These are phyloP conservation scores for Empidonax alnorum DNA, from an alignment of 2,113 vertebrate species.

Conservation along the genomic window DNA sequence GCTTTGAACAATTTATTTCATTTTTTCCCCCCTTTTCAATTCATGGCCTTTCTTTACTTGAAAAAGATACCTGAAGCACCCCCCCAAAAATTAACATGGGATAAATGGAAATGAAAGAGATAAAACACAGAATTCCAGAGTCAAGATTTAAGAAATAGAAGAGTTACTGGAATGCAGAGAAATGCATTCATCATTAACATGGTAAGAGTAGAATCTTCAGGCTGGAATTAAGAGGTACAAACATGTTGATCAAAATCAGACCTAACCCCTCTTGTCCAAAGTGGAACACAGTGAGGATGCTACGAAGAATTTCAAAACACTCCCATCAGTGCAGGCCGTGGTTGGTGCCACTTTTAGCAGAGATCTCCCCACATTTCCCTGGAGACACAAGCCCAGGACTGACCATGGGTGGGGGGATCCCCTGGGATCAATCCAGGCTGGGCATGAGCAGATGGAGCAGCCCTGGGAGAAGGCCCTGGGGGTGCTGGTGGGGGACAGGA, in stretches of 20 bases:
- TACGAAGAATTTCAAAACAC: neutral
- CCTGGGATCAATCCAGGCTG: neutral
- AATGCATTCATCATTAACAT: neutral
- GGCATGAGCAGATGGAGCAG: neutral
- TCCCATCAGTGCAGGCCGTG: neutral
- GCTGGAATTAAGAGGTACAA: neutral
- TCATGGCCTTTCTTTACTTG: neutral
- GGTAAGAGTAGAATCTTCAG: neutral
- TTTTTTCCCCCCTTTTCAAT: slow-evolving; percentile 16
- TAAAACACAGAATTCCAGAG: neutral
- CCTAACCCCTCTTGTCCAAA: neutral
- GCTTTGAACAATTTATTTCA: slow-evolving; percentile 55
- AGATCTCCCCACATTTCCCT: neutral
- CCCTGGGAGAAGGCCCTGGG: neutral
- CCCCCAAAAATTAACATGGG: neutral
- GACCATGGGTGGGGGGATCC: neutral
- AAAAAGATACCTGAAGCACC: neutral
- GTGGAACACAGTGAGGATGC: neutral
- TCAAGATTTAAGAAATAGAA: neutral
- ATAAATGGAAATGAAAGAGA: neutral
- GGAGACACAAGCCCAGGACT: neutral
- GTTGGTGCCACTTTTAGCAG: neutral
- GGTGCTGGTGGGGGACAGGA: neutral
- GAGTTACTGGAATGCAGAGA: neutral
- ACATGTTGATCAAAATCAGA: slow-evolving; percentile 16